Conservation (phyloP, 2,797 vertebrate genomes). For the Clarias fuscus region DNA sequence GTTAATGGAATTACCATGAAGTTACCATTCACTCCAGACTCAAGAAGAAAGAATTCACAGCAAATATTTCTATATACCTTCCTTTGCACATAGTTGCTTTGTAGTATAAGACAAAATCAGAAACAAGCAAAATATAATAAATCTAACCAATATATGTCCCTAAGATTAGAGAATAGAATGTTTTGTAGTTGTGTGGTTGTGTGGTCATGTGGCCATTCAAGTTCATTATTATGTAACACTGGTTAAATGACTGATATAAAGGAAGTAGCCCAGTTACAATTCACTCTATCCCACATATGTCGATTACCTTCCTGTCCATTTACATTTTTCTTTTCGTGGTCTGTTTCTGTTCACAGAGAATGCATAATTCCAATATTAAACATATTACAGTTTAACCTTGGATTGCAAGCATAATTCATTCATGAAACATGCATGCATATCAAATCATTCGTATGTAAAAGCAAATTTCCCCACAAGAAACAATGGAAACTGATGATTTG, state of each 20-base stretch:
- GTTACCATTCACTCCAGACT: no score
- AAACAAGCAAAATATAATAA: background rate
- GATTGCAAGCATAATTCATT: no score
- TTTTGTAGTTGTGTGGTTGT: background rate
- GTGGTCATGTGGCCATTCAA: background rate
- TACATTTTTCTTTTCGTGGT: background rate
- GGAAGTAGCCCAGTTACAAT: background rate
- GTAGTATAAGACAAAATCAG: background rate
- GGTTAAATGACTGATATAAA: background rate
- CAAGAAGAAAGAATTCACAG: no score
- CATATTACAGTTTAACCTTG: background rate
- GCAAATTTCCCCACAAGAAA: no score
- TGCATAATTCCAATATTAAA: background rate
- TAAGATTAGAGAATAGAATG: background rate
- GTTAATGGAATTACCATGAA: no score
- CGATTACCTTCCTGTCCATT: background rate
- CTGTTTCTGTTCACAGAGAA: background rate
- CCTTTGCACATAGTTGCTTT: background rate
- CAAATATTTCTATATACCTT: background rate
- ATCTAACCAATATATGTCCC: background rate
- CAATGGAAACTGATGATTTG: no score
- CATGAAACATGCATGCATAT: no score
- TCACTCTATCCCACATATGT: background rate
- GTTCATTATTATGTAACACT: background rate
- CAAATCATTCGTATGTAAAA: no score